A percentile compares a stretch with the other conserved stretches of the same genome.
Conservation (phyloP, 2,797 vertebrate genomes). For the Rachycentron canadum region DNA sequence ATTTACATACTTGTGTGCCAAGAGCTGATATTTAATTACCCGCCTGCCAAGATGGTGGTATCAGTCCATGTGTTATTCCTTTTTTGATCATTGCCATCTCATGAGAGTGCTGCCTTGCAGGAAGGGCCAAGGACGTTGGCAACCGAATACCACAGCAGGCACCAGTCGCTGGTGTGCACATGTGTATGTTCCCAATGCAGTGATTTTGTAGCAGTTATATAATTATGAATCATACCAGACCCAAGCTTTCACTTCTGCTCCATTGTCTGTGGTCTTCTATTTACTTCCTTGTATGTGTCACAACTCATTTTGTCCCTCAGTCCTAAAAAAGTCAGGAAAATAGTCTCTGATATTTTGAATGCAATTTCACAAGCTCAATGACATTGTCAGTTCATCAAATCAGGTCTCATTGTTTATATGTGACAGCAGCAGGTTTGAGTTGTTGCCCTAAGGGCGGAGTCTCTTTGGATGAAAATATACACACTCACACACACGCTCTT, state of each 20-base stretch:
- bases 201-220: slow-evolving; percentile 63
- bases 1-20: slow-evolving; percentile 71
- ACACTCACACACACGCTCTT: slow-evolving; percentile 28
- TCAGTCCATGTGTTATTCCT: slow-evolving; percentile 64
- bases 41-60: slow-evolving; percentile 67
- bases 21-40: slow-evolving; percentile 82
- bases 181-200: slow-evolving; percentile 49
- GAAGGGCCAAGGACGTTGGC: slow-evolving; percentile 67
- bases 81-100: slow-evolving; percentile 70
- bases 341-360: slow-evolving; percentile 42
- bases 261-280: slow-evolving; percentile 50
- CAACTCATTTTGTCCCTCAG: slow-evolving; percentile 33
- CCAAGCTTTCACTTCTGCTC: slow-evolving; percentile 40
- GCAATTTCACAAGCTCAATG: slow-evolving; percentile 28
- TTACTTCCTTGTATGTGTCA: slow-evolving; percentile 54
- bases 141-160: slow-evolving; percentile 48
- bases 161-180: slow-evolving; percentile 53
- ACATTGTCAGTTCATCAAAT: slow-evolving; percentile 70
- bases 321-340: slow-evolving; percentile 41
- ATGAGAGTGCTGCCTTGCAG: slow-evolving; percentile 61
- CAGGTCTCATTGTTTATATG: slow-evolving; percentile 63
- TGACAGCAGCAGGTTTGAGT: slow-evolving; percentile 77
- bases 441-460: slow-evolving; percentile 65
- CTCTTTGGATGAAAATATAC: slow-evolving; percentile 64
- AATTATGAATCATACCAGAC: slow-evolving; percentile 67